Base-by-base conservation (phyloP, 1,140 invertebrate species). In the Lithobius niger region DNA sequence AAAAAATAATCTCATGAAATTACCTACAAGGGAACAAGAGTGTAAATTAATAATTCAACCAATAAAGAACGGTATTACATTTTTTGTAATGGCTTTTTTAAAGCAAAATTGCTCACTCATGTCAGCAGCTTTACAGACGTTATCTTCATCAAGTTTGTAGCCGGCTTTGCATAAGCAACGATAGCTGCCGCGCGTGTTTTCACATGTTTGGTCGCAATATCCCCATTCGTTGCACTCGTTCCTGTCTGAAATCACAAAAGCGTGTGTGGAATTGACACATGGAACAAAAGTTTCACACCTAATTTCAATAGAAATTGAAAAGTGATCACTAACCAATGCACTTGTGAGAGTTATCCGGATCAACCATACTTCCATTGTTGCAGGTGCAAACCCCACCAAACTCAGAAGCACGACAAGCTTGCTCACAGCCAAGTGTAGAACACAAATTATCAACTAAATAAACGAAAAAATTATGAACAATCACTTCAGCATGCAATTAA, bases 161-260 rank as follows among this genome's bases (percentile, higher is more conserved):
- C 87, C 88, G 0, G 77, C 73, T 15, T 79, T 82, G 69, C 94
- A 98, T 15, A 80, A 79, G 69, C 94, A 98, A 0, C 72, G 77
- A 68, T 87, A 97, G 0, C 82, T 80, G 60, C 84, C 74, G 1
- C 80, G 79, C 0, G 80, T 84, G 67, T 97, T 97, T 3, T 81
- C 78, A 68, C 94, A 98, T 0, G 86, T 74, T 67, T 98, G 95
- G 65, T 97, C 91, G 71, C 94, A 98, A 67, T 82, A 91, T 16
- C 91, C 92, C 88, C 92, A 97, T 70, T 92, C 86, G 4, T 75
- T 67, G 71, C 95, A 99, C 71, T 98, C 94, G 71, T 98, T 81
- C 57, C 84, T 79, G 73, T 99, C 95, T 73, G 73, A 40, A 64
- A n/a, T n/a, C n/a, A n/a, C n/a, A n/a, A n/a, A n/a, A n/a, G n/a